These are phyloP conservation scores for Drosophila melanica DNA, from an alignment of 1,140 invertebrate species.

Conservation along the genomic window DNA sequence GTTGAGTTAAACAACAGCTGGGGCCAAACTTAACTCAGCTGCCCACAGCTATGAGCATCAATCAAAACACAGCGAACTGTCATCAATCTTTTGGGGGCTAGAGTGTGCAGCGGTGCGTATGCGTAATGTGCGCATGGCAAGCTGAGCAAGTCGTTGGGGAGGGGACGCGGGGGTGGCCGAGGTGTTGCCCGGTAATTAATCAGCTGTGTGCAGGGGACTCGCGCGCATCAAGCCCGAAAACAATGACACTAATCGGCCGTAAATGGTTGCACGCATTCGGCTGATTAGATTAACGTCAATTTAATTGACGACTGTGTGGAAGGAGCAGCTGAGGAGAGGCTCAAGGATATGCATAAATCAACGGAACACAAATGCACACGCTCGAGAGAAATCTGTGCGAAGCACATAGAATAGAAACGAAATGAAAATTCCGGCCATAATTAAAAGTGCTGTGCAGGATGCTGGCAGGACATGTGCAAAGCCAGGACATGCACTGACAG, in stretches of 20 bases:
- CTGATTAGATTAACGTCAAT: constrained; percentile 47
- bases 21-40: neutral
- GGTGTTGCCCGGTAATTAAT: constrained; percentile 24
- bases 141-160: neutral
- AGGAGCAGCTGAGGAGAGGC: neutral
- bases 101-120: constrained; percentile 33
- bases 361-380: neutral
- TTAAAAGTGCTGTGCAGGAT: constrained; percentile 57
- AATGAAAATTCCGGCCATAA: constrained; percentile 55
- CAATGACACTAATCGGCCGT: constrained; percentile 58
- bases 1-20: neutral
- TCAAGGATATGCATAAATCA: constrained; percentile 3
- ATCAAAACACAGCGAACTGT: constrained; percentile 18
- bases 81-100: constrained; percentile 23
- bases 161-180: neutral
- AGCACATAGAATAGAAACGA: constrained; percentile 29
- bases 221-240: constrained; percentile 24
- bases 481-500: constrained; percentile 35
- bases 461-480: constrained; percentile 52
- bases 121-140: constrained; percentile 25
- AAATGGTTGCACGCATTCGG: constrained; percentile 45
- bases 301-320: constrained; percentile 20
- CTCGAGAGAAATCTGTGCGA: constrained; percentile 28
- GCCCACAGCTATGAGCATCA: neutral
- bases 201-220: neutral